These are phyloP conservation scores for Loris lydekkerianus DNA, from an alignment of 2,797 vertebrate genomes.

Conservation along the genomic window DNA sequence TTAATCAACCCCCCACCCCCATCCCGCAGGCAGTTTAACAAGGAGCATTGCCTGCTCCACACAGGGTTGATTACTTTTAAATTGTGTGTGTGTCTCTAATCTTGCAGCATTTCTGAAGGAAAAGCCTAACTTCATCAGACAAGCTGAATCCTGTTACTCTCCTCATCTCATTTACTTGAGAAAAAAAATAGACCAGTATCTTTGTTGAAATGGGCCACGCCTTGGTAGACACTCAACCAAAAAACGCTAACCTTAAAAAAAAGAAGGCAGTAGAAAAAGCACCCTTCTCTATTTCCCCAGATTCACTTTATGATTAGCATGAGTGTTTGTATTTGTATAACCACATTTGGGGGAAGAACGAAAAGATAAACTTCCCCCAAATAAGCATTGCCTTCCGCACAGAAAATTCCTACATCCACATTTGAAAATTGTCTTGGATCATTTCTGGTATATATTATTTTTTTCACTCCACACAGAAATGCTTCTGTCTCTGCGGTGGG, in stretches of 20 bases:
- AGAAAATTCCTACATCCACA: slow-evolving; percentile 10
- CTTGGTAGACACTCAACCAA: slow-evolving; percentile 69
- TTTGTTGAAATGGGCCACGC: slow-evolving; percentile 80
- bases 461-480: not conserved
- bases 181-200: slow-evolving; percentile 63
- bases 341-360: not conserved
- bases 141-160: slow-evolving; percentile 75
- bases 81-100: not conserved
- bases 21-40: slow-evolving; percentile 12
- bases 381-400: not conserved
- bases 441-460: not conserved
- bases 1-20: not conserved
- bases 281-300: not conserved
- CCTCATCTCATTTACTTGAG: slow-evolving; percentile 72
- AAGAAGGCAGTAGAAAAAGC: not conserved
- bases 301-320: not conserved
- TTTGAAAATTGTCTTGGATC: slow-evolving; percentile 16
- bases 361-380: not conserved
- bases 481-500: slow-evolving; percentile 10
- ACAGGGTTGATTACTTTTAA: not conserved
- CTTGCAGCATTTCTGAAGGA: slow-evolving; percentile 10
- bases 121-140: slow-evolving; percentile 57
- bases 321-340: not conserved
- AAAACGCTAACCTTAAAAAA: slow-evolving; percentile 34
- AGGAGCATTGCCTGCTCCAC: not conserved